phyloP scores from a whole-genome alignment of 2,888 invertebrate genomes.

The Dexiosoma caninum region DNA sequence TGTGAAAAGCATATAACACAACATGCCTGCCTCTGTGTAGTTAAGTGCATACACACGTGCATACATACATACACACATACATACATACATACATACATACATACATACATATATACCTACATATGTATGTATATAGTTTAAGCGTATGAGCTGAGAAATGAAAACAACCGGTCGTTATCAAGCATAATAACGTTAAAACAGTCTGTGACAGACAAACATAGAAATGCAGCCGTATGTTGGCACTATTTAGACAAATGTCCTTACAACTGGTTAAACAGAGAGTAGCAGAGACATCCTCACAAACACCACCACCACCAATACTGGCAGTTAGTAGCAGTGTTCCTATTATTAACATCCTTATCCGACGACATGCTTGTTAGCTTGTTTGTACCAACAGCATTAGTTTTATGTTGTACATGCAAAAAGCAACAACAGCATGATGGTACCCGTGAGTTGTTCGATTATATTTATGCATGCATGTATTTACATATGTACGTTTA shows the following conservation, averaged over 20 bases:
- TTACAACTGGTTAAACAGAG: conserved; percentile 14
- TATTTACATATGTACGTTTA: background rate
- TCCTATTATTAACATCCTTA: conserved; percentile 59
- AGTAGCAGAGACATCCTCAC: conserved; percentile 1
- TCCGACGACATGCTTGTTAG: conserved; percentile 60
- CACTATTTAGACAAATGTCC: conserved; percentile 21
- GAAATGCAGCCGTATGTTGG: background rate
- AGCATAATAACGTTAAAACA: conserved; percentile 38
- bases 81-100: too few species aligned
- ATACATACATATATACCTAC: too few species aligned
- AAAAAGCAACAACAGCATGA: conserved; percentile 27
- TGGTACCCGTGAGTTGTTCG: conserved; percentile 1
- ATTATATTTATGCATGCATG: background rate
- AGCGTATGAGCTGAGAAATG: conserved; percentile 10
- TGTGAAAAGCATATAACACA: conserved; percentile 53
- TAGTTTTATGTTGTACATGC: conserved; percentile 54
- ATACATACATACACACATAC: too few species aligned
- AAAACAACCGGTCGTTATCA: conserved; percentile 56
- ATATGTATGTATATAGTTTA: background rate
- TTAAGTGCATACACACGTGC: too few species aligned
- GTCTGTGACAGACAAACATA: background rate
- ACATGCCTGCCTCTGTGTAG: background rate
- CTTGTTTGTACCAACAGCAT: conserved; percentile 59
- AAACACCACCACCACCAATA: background rate
- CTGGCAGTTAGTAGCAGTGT: conserved; percentile 25